Base-by-base conservation (phyloP, 1,140 invertebrate species). In the Battus philenor region DNA sequence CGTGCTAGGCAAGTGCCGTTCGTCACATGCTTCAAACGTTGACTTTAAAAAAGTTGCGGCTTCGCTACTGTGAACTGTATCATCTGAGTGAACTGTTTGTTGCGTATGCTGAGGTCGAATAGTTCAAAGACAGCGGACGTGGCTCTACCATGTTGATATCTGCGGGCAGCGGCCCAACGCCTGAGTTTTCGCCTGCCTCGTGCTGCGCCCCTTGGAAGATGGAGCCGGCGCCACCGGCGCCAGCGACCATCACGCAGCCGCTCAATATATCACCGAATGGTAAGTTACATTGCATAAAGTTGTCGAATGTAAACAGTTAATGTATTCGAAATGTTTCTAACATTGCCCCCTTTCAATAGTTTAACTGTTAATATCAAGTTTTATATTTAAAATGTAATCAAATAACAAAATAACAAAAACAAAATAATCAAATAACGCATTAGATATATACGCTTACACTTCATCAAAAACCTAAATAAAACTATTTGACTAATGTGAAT, bases 161-260 rank as follows among this genome's bases (percentile, higher is more conserved):
- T 67, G 79, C 77, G 76, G 81, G 79, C 82, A 75, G 68, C 69
- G 78, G 86, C 81, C 76, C 79, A 62, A 78, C 83, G 71, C 68
- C 78, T 49, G 86, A 86, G 61, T 87, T 85, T 61, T 87, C 86
- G 47, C 83, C 83, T 54, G 79, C 74, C 41, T 87, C 86, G 54
- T 86, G 86, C 75, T 87, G 83, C 73, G 81, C 83, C 8, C 65
- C 82, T 62, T 86, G 83, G 86, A 87, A 87, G 72, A 87, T 87
- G 86, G 86, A 87, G 64, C 74, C 83, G 56, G 77, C 82, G 55
- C 74, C 71, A 0, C 69, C 81, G 34, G 69, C 68, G 46, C 61
- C 82, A 11, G 69, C 80, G n/a, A 65, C 75, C 53, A 76, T 83
- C 49, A 65, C 77, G 2, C 71, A 85, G 44, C 51, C 75, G 1